These are phyloP conservation scores for Mesoclemmys tuberculata DNA, from an alignment of 2,113 vertebrate species.

Conservation along the genomic window DNA sequence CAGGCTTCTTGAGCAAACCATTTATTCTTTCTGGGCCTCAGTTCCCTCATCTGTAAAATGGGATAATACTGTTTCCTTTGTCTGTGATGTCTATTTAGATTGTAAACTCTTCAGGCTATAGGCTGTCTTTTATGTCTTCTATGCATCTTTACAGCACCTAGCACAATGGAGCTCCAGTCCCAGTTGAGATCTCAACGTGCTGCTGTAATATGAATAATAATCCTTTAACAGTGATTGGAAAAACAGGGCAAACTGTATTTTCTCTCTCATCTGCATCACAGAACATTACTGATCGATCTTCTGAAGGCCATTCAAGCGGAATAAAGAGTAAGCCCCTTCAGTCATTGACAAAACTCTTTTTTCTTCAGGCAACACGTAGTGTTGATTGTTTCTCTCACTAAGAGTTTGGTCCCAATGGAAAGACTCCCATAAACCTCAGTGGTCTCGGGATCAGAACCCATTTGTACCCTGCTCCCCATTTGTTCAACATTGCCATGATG, in stretches of 20 bases:
- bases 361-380: neutral
- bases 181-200: neutral
- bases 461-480: too few species aligned
- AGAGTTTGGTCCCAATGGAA: neutral
- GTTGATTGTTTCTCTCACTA: neutral
- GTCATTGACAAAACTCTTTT: neutral
- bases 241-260: neutral
- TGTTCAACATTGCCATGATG: too few species aligned
- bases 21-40: neutral
- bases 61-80: neutral
- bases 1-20: neutral
- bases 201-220: neutral
- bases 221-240: neutral
- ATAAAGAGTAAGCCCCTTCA: neutral
- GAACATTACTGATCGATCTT: neutral
- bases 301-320: neutral
- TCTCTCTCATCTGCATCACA: neutral
- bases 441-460: too few species aligned
- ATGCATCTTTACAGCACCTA: too few species aligned
- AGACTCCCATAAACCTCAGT: too few species aligned
- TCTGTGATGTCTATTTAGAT: neutral
- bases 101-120: neutral
- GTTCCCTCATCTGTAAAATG: neutral
- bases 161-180: neutral
- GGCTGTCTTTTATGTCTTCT: too few species aligned